Evolutionary conservation across 2,113 vertebrate genomes (phyloP), one percentile per base, ranked within the genome.

Genomic region (Dicrurus megarhynchus): DNA sequence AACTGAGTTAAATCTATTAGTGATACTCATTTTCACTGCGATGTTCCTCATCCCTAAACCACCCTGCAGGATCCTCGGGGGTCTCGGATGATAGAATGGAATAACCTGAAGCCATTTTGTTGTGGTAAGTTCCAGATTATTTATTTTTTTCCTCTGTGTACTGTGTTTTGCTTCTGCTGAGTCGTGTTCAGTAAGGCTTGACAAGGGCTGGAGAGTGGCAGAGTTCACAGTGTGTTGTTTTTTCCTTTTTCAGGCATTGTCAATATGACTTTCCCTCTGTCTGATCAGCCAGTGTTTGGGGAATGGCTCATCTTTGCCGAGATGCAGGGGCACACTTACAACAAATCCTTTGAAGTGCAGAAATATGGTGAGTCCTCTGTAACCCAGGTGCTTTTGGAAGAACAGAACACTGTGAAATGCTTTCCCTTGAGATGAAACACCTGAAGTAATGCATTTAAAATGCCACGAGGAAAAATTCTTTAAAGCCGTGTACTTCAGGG

Each of bases 261-360:
- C 89, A 99, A 99, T 77, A 95, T 99, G 98, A 99, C 97, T 90
- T 99, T 99, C 84, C 99, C 99, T 23, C 96, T 99, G 84, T 99
- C 99, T 12, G 99, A 99, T 90, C 99, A 99, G 97, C 99, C 99
- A 0, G 98, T 99, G 89, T 98, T 99, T 81, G 99, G 99, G 37
- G 98, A 99, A 42, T 99, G 99, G 99, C 95, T 99, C 55, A 90
- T 99, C 95, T 99, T 99, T 91, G 98, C 98, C 23, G 98, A 99
- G 83, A 98, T 98, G 97, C 99, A 99, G 94, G 98, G 99, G 20
- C 98, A 99, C 94, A 97, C 98, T 2, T 99, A 99, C 97, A 99
- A 99, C 98, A 99, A 98, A 92, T 99, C 99, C 8, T 99, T 99
- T 93, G 98, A 99, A 93, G 99, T 99, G 49, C 99, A 99, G 96